phyloP scores from a whole-genome alignment of 2,888 invertebrate species.

The Epistrophella euchroma region DNA sequence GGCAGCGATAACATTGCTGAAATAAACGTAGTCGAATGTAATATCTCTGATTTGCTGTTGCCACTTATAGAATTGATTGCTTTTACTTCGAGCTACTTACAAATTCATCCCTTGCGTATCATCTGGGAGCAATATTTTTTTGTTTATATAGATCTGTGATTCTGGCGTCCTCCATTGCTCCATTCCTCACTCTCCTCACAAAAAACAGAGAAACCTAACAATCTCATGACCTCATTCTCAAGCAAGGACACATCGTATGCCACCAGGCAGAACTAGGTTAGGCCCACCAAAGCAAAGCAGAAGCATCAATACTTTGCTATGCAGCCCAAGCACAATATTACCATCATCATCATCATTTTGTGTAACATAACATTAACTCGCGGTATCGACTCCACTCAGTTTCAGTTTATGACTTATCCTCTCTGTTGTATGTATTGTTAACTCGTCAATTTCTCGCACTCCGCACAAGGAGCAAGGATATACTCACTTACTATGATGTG shows the following conservation, averaged over 20 bases:
- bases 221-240: slow-evolving; percentile 6
- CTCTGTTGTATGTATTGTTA: slow-evolving; percentile 70
- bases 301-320: neutral
- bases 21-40: slow-evolving; percentile 7
- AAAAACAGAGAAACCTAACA: neutral
- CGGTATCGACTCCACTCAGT: slow-evolving; percentile 63
- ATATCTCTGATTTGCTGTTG: slow-evolving; percentile 26
- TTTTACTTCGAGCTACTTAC: slow-evolving; percentile 48
- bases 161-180: neutral
- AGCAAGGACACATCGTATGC: slow-evolving; percentile 8
- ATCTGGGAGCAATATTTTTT: slow-evolving; percentile 32
- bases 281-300: neutral
- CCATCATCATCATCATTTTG: slow-evolving; percentile 55
- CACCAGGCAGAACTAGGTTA: slow-evolving; percentile 2
- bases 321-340: neutral
- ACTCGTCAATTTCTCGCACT: slow-evolving; percentile 66
- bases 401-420: slow-evolving; percentile 67
- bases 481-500: neutral
- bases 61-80: slow-evolving; percentile 48
- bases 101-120: slow-evolving; percentile 62
- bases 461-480: slow-evolving; percentile 27
- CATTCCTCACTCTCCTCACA: neutral
- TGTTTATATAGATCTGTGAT: slow-evolving; percentile 29
- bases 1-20: neutral
- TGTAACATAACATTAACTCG: slow-evolving; percentile 68